These are phyloP conservation scores for Colostygia pectinataria DNA, from an alignment of 2,888 invertebrate genomes.

Conservation along the genomic window DNA sequence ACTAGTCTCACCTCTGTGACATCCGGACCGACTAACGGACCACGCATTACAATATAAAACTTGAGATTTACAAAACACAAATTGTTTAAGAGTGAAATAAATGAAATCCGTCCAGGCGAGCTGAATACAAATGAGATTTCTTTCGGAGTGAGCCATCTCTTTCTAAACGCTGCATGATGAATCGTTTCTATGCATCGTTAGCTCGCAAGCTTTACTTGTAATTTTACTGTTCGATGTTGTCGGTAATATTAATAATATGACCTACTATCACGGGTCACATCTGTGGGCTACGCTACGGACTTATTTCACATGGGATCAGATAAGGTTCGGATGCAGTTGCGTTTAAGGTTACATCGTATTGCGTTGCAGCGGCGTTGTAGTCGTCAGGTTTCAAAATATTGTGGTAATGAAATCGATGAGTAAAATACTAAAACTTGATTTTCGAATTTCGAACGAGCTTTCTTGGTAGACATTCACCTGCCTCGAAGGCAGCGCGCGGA, in stretches of 20 bases:
- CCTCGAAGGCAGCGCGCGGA: constrained; percentile 57
- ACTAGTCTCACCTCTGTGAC: constrained; percentile 54
- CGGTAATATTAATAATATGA: constrained; percentile 78
- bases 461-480: constrained; percentile 55
- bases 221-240: constrained; percentile 74
- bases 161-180: constrained; percentile 69
- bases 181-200: constrained; percentile 75
- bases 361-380: constrained; percentile 49
- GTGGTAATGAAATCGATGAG: constrained; percentile 55
- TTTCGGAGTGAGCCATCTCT: constrained; percentile 71
- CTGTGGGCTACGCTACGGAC: constrained; percentile 55
- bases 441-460: constrained; percentile 20
- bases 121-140: constrained; percentile 74
- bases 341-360: constrained; percentile 53
- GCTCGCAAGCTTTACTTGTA: constrained; percentile 68
- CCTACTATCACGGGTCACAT: constrained; percentile 76
- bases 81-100: constrained; percentile 72
- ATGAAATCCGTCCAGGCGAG: constrained; percentile 59
- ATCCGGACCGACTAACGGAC: constrained; percentile 65
- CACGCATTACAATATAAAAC: constrained; percentile 63
- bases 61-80: constrained; percentile 70
- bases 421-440: constrained; percentile 34
- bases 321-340: constrained; percentile 63
- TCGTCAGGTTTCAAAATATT: constrained; percentile 74
- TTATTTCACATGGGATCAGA: constrained; percentile 69